phyloP scores from a whole-genome alignment of 2,797 vertebrate species.

The Myotis vivesi region DNA sequence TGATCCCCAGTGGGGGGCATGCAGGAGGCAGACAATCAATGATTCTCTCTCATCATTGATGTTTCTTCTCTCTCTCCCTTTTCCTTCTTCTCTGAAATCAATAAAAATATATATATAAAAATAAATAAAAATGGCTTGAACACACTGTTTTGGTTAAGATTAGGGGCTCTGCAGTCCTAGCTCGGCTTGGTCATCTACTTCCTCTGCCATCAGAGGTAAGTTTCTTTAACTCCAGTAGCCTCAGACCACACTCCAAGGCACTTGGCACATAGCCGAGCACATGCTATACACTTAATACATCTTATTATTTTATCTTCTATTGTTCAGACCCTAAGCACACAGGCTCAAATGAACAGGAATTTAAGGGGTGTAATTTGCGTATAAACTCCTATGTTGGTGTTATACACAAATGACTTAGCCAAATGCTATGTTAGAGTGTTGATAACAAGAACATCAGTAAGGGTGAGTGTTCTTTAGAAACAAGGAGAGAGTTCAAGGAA shows the following conservation, averaged over 20 bases:
- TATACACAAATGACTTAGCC: neutral
- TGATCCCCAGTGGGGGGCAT: too few relatives aligned
- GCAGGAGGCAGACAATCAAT: too few relatives aligned
- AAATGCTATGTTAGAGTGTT: neutral
- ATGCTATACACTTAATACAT: rapidly evolving
- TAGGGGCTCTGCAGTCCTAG: neutral
- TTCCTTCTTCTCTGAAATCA: too few relatives aligned
- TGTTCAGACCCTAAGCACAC: neutral
- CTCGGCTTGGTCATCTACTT: rapidly evolving
- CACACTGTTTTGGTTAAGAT: neutral
- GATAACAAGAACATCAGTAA: neutral
- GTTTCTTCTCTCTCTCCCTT: too few relatives aligned
- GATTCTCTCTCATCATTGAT: too few relatives aligned
- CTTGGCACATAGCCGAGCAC: rapidly evolving
- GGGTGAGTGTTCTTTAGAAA: neutral
- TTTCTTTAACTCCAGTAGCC: neutral
- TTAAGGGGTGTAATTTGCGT: neutral
- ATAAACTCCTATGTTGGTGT: neutral
- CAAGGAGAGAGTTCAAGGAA: neutral
- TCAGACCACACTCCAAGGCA: neutral
- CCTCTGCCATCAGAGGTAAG: neutral
- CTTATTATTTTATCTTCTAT: neutral
- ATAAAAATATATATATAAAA: too few relatives aligned
- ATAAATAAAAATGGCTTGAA: neutral
- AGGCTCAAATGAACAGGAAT: neutral